Conservation (phyloP, 2,888 invertebrate genomes). For the Nebria salina region DNA sequence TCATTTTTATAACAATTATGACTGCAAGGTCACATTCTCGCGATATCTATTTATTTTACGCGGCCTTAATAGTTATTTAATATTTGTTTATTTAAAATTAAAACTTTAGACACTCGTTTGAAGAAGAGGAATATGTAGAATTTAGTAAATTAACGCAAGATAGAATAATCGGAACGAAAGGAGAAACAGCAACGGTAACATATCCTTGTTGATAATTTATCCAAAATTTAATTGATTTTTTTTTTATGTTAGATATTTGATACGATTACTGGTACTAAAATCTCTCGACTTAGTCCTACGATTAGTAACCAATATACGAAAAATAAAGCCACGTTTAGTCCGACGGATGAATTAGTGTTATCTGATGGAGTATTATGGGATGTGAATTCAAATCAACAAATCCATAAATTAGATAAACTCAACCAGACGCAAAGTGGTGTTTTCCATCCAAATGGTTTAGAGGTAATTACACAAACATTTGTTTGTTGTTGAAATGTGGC, state of each 20-base stretch:
- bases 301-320: constrained; percentile 92
- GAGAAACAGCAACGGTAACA: constrained; percentile 79
- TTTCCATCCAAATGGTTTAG: constrained; percentile 95
- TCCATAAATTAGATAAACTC: constrained; percentile 97
- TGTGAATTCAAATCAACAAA: constrained; percentile 83
- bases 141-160: constrained; percentile 89
- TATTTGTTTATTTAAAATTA: constrained; percentile 3
- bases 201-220: neutral
- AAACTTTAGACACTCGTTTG: constrained; percentile 71
- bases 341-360: constrained; percentile 92
- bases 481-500: constrained; percentile 8
- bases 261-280: constrained; percentile 78
- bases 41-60: constrained; percentile 27
- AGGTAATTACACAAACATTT: constrained; percentile 67
- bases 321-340: constrained; percentile 94
- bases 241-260: constrained; percentile 79
- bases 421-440: constrained; percentile 95
- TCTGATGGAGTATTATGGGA: constrained; percentile 98
- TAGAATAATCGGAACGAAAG: constrained; percentile 88
- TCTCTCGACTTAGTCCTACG: constrained; percentile 79
- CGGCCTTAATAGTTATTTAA: constrained; percentile 47
- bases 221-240: constrained; percentile 2
- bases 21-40: neutral
- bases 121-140: constrained; percentile 90
- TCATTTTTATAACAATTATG: no score